phyloP scores from a whole-genome alignment of 2,888 invertebrate genomes.

The Carabus problematicus region DNA sequence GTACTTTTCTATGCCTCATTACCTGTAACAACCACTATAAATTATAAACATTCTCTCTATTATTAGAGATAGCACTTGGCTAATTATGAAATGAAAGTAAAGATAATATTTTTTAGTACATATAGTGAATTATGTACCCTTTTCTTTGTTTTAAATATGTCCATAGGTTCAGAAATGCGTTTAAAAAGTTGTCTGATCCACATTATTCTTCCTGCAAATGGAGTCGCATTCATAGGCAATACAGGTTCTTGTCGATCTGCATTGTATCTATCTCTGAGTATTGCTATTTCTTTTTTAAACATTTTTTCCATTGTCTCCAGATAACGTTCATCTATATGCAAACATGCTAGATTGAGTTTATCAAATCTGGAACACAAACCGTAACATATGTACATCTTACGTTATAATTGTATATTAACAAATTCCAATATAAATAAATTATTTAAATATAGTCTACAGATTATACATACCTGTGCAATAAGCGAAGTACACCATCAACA shows the following conservation, averaged over 20 bases:
- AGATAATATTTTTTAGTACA: not conserved
- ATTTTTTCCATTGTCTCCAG: slow-evolving; percentile 70
- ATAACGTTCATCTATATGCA: slow-evolving; percentile 78
- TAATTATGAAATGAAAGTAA: not conserved
- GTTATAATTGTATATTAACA: too few species aligned
- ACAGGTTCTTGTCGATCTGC: slow-evolving; percentile 77
- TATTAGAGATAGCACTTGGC: too few species aligned
- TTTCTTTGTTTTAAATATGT: slow-evolving; percentile 60
- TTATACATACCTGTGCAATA: slow-evolving; percentile 52
- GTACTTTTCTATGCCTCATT: slow-evolving; percentile 70
- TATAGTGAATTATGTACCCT: slow-evolving; percentile 47
- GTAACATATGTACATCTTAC: not conserved
- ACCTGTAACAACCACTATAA: slow-evolving; percentile 54
- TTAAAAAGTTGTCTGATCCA: slow-evolving; percentile 84
- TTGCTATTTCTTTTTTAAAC: slow-evolving; percentile 73
- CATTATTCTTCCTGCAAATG: slow-evolving; percentile 79
- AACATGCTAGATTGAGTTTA: slow-evolving; percentile 72
- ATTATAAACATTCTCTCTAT: too few species aligned
- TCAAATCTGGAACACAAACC: slow-evolving; percentile 66
- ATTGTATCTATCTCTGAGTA: slow-evolving; percentile 77
- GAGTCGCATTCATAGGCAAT: slow-evolving; percentile 77
- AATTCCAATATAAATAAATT: not conserved
- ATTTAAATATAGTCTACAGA: not conserved
- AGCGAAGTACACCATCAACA: slow-evolving; percentile 55
- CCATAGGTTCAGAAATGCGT: slow-evolving; percentile 79